These are phyloP conservation scores for Sinodicranocentrus sp. DNA, from an alignment of 2,888 invertebrate genomes.

Conservation along the genomic window DNA sequence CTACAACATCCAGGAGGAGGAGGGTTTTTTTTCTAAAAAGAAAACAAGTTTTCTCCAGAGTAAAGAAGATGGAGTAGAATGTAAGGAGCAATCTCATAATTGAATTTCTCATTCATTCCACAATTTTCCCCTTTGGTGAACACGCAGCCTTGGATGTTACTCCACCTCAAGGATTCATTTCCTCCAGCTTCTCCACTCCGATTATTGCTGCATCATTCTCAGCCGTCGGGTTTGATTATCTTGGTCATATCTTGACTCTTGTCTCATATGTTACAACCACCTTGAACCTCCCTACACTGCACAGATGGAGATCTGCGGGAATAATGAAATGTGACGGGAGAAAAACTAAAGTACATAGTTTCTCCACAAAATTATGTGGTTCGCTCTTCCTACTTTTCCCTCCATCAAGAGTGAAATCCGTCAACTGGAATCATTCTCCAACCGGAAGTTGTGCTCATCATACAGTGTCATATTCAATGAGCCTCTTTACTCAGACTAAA, in stretches of 20 bases:
- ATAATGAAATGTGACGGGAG: too few relatives aligned
- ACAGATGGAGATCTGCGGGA: too few relatives aligned
- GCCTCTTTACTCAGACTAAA: too few relatives aligned
- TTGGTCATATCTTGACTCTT: conserved; percentile 47
- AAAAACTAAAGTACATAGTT: too few relatives aligned
- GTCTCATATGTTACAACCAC: conserved; percentile 13
- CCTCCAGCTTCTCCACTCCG: conserved; percentile 5
- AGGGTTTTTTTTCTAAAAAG: too few relatives aligned
- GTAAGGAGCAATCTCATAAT: conserved; percentile 59
- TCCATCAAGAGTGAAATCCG: neutral
- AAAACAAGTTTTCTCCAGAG: too few relatives aligned
- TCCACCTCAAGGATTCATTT: neutral
- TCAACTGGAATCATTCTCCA: neutral
- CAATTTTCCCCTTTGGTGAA: conserved; percentile 52
- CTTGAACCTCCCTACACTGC: too few relatives aligned
- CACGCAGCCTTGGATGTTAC: too few relatives aligned
- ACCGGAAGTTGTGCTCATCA: neutral
- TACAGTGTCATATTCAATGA: neutral
- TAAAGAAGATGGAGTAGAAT: too few relatives aligned
- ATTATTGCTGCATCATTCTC: conserved; percentile 38
- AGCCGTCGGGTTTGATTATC: conserved; percentile 58
- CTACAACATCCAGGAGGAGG: too few relatives aligned
- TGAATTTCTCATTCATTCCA: conserved; percentile 59
- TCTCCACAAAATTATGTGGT: too few relatives aligned
- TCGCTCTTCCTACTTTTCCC: too few relatives aligned